Evolutionary conservation across 2,113 vertebrate genomes (phyloP).

Genomic region (Rhineura floridana): DNA sequence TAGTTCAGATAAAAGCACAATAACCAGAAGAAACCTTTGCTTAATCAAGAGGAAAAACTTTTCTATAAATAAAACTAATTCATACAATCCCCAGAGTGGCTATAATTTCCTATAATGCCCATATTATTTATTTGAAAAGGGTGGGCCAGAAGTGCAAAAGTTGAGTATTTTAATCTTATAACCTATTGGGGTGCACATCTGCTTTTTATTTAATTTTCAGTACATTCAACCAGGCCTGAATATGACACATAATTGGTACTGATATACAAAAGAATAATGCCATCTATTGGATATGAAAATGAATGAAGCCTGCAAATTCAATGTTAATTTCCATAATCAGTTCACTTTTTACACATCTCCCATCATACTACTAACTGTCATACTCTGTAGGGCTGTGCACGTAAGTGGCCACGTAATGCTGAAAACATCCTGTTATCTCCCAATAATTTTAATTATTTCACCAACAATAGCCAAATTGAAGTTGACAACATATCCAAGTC

Average conservation of each 20-base stretch:
- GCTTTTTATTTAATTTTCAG: background rate
- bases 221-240: background rate
- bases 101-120: background rate
- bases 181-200: background rate
- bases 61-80: slow-evolving; percentile 46
- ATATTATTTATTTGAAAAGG: background rate
- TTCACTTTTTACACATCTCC: background rate
- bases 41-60: slow-evolving; percentile 42
- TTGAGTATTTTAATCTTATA: background rate
- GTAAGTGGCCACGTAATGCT: background rate
- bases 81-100: background rate
- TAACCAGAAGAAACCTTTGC: background rate
- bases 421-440: background rate
- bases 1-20: slow-evolving; percentile 12
- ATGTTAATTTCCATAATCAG: background rate
- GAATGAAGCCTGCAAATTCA: rapidly evolving
- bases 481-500: background rate
- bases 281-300: background rate
- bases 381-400: background rate
- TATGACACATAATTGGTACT: background rate
- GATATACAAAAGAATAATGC: slow-evolving; percentile 25
- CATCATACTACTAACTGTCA: rapidly evolving
- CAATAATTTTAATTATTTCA: background rate
- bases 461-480: background rate
- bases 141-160: background rate